Evolutionary conservation across 92 coral and sea anemone genomes (phyloP).

Genomic region (Epizoanthus scotinus): DNA sequence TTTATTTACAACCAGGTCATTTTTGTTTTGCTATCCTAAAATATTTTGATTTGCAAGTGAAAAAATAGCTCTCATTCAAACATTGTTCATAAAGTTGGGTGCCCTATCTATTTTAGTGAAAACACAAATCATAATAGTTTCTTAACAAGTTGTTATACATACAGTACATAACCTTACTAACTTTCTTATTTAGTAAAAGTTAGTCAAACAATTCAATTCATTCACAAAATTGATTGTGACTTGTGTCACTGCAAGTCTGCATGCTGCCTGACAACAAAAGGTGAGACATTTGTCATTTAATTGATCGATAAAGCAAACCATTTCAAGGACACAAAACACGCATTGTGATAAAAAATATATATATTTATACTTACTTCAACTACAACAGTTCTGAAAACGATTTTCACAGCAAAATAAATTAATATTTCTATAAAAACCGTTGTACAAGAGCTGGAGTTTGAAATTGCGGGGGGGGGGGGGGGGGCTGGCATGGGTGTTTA

Average conservation of each 20-base stretch:
- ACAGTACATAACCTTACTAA: too few species aligned
- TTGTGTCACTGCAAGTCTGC: neutral
- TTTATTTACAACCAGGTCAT: too few species aligned
- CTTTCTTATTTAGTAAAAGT: too few species aligned
- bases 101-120: too few species aligned
- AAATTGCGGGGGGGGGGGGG: too few species aligned
- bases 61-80: too few species aligned
- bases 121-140: too few species aligned
- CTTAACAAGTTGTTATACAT: too few species aligned
- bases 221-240: neutral
- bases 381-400: neutral
- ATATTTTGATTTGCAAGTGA: too few species aligned
- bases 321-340: conserved; percentile 17
- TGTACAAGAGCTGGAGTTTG: conserved; percentile 14
- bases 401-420: conserved; percentile 19
- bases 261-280: conserved; percentile 11
- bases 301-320: conserved; percentile 8
- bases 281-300: conserved; percentile 15
- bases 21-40: too few species aligned
- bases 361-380: conserved; percentile 15
- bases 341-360: conserved; percentile 6
- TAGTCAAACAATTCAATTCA: neutral
- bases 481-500: conserved; percentile 12
- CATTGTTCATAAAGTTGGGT: too few species aligned
- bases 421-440: too few species aligned